A percentile compares a stretch with the other conserved stretches of the same genome.
Evolutionary conservation across 1,140 invertebrate species (phyloP).

Genomic region (Micrasema longulum): DNA sequence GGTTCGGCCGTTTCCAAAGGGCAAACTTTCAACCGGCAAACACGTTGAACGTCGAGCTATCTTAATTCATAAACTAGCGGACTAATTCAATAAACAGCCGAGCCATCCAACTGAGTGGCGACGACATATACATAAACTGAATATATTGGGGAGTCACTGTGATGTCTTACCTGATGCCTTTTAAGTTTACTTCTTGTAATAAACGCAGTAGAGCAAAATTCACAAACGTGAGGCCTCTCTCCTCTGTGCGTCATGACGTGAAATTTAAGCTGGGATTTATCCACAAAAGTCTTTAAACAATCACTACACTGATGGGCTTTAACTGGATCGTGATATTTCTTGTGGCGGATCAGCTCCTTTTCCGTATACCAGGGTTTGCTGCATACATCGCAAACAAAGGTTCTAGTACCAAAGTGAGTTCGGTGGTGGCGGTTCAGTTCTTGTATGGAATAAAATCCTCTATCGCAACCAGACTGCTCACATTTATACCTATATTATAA

Average conservation of each 20-base stretch:
- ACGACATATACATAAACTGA: too few relatives aligned
- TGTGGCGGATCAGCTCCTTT: slow-evolving; percentile 40
- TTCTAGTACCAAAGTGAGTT: slow-evolving; percentile 43
- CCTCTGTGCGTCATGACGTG: slow-evolving; percentile 49
- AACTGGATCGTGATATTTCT: slow-evolving; percentile 42
- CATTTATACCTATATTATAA: slow-evolving; percentile 52
- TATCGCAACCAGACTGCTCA: slow-evolving; percentile 44
- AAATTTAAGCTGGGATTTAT: slow-evolving; percentile 40
- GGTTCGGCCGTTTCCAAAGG: too few relatives aligned
- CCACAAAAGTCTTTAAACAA: slow-evolving; percentile 48
- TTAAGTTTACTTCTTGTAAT: slow-evolving; percentile 44
- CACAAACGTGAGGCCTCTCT: slow-evolving; percentile 48
- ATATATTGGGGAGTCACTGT: too few relatives aligned
- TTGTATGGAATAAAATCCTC: slow-evolving; percentile 41
- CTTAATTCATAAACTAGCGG: too few relatives aligned
- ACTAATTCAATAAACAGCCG: too few relatives aligned
- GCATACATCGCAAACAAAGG: slow-evolving; percentile 53
- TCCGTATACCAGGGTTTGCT: slow-evolving; percentile 48
- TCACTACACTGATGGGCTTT: slow-evolving; percentile 43
- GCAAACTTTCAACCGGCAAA: too few relatives aligned
- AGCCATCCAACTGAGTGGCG: too few relatives aligned
- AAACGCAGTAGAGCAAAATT: slow-evolving; percentile 48
- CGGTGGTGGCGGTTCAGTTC: slow-evolving; percentile 45
- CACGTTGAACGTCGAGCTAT: too few relatives aligned
- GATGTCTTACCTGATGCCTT: slow-evolving; percentile 50